A percentile compares a stretch with the other conserved stretches of the same genome.
phyloP scores from a whole-genome alignment of 2,113 vertebrate genomes.

The Trochalopteron elliotii region DNA sequence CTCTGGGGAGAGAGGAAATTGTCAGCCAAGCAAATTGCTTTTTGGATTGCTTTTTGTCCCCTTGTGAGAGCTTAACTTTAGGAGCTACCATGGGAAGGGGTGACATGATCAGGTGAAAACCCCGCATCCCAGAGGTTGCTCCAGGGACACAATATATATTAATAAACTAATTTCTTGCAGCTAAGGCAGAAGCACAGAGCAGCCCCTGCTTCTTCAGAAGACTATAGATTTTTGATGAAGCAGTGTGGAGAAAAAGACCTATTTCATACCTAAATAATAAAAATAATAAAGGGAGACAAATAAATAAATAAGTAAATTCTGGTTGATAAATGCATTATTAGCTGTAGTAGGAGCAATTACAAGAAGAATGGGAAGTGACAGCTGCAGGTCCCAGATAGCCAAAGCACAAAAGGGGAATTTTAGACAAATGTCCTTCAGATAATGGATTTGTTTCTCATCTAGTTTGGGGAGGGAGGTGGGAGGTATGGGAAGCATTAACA shows the following conservation, averaged over 20 bases:
- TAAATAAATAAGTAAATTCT: conserved; percentile 58
- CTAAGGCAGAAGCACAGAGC: background rate
- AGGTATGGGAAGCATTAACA: background rate
- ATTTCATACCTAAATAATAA: conserved; percentile 37
- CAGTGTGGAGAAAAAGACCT: background rate
- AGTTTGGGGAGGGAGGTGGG: background rate
- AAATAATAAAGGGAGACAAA: conserved; percentile 39
- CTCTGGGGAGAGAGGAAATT: conserved; percentile 12
- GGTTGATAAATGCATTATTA: conserved; percentile 63
- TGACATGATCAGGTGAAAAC: background rate
- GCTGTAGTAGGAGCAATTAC: conserved; percentile 67
- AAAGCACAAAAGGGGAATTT: conserved; percentile 60
- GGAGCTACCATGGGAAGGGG: conserved; percentile 2
- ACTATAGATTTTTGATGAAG: conserved; percentile 8
- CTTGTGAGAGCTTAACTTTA: conserved; percentile 10
- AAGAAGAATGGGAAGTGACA: conserved; percentile 66
- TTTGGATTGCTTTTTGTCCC: conserved; percentile 53
- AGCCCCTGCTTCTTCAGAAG: background rate
- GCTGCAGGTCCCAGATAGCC: conserved; percentile 71
- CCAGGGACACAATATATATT: background rate
- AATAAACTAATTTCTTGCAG: conserved; percentile 11
- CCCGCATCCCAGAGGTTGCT: background rate
- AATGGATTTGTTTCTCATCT: conserved; percentile 59
- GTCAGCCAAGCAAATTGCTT: conserved; percentile 51
- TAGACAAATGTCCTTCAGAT: conserved; percentile 56